Base-by-base conservation (phyloP, 2,888 invertebrate genomes). In the Cacoxenus indagator region DNA sequence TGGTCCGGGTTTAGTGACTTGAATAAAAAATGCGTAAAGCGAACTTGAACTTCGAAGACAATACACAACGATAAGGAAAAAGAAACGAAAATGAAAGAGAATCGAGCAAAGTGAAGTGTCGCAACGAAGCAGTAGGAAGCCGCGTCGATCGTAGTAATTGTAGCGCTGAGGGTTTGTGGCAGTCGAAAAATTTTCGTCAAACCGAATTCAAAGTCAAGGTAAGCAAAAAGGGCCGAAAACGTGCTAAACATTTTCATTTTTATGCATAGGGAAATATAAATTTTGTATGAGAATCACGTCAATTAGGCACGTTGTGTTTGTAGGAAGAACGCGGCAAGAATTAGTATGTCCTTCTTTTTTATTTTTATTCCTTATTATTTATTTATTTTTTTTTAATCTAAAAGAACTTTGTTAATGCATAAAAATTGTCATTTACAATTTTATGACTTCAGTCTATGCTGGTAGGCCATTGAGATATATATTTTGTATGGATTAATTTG, bases 31-130 rank as follows among this genome's bases (percentile, higher is more conserved):
- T 78, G 73, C 78, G 75, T 76, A 72, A 74, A 76, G 64, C 78
- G 80, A 83, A 82, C 84, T 83, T 83, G 83, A 83, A 82, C 82
- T 83, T 83, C 76, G 76, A 69, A 71, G 70, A 69, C 64, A 65
- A 29, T 9, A 14, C 48, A n/a, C 1, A 48, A 48, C 11, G 22
- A 17, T 8, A 48, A 11, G 22, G 17, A 17, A 48, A 8, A 17
- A 48, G 22, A 17, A 48, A 22, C 6, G 48, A 22, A 17, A 48
- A 22, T 48, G 48, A 19, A 48, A 48, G 22, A 22, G 22, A 48
- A 48, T 2, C 19, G 17, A 48, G 17, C 9, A 22, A 48, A 48
- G 1, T 2, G 1, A 22, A 17, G n/a, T n/a, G n/a, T n/a, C n/a
- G n/a, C n/a, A n/a, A n/a, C n/a, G n/a, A 22, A 22, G 8, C 6